Conservation (phyloP, 2,797 vertebrate species). For the Luscinia luscinia region DNA sequence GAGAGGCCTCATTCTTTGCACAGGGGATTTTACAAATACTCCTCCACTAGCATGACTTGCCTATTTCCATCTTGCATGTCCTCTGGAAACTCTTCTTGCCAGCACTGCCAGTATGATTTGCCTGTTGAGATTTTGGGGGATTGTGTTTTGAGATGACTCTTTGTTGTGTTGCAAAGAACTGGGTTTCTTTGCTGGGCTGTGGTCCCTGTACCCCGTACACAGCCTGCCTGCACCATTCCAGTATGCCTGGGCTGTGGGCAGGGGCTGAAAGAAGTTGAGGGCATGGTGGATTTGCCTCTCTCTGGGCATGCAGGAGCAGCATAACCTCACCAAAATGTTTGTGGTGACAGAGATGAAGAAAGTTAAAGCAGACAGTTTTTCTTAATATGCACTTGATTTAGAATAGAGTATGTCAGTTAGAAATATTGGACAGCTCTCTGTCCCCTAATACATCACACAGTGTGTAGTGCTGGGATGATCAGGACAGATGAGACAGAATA, state of each 20-base stretch:
- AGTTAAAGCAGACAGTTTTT: neutral
- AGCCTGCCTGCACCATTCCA: fast-evolving
- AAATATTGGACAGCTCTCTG: neutral
- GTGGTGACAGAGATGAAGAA: neutral
- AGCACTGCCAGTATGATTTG: neutral
- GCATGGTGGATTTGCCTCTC: neutral
- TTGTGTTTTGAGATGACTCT: neutral
- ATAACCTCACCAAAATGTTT: neutral
- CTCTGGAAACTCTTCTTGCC: neutral
- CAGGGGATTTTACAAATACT: neutral
- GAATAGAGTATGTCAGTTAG: neutral
- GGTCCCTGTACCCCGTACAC: fast-evolving
- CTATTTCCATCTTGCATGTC: neutral
- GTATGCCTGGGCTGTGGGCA: neutral
- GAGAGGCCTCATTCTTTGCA: neutral
- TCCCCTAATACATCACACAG: fast-evolving
- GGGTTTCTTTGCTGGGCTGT: neutral
- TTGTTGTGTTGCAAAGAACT: neutral
- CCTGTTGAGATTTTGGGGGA: neutral
- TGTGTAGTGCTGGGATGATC: neutral
- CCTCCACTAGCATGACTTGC: neutral
- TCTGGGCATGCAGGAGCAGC: neutral
- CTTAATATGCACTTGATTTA: neutral
- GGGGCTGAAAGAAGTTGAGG: neutral
- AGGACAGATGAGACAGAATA: neutral